Base-by-base conservation (phyloP, 2,797 vertebrate species). In the Chloroceryle inda region DNA sequence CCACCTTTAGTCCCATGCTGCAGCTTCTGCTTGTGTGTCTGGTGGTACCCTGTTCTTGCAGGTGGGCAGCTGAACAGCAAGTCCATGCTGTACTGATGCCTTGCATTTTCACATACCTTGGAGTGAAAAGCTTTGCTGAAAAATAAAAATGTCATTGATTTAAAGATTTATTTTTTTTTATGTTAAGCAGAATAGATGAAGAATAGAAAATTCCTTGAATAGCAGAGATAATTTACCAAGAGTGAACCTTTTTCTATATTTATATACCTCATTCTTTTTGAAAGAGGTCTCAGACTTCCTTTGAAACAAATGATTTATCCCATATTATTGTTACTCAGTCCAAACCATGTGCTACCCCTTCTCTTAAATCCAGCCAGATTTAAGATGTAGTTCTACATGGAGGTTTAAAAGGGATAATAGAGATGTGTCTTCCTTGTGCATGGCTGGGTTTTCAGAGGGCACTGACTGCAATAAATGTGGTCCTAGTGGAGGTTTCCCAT, bases 1-100 rank as follows among this genome's bases (percentile, higher is more conserved):
- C 38, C 18, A 16, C 5, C 15, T 67, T 45, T 67, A 3, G 5
- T 18, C 7, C 24, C 0, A 0, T 59, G 22, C 31, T 87, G 50
- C 47, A 49, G 21, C 17, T 82, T 47, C 59, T 76, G 4, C 40
- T 62, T 11, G 1, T 69, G 11, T 3, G 0, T 29, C 29, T 44
- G 59, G 3, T 44, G 29, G 45, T 44, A n/a, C n/a, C 50, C 15
- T 69, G 29, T 22, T 40, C 50, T 33, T 17, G 3, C 19, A 22
- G 6, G 0, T 64, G 45, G 3, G 8, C 49, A 31, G 17, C 24
- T 83, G 49, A 84, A 44, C 23, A 68, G 24, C n/a, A 59, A 53
- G 31, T n/a, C 33, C 16, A 10, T 38, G 24, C 17, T 27, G 12
- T 40, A 55, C n/a, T 1, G 0, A 5, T 14, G 19, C 5, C 38